phyloP scores from a whole-genome alignment of 2,888 invertebrate species.

The Callosobruchus maculatus region DNA sequence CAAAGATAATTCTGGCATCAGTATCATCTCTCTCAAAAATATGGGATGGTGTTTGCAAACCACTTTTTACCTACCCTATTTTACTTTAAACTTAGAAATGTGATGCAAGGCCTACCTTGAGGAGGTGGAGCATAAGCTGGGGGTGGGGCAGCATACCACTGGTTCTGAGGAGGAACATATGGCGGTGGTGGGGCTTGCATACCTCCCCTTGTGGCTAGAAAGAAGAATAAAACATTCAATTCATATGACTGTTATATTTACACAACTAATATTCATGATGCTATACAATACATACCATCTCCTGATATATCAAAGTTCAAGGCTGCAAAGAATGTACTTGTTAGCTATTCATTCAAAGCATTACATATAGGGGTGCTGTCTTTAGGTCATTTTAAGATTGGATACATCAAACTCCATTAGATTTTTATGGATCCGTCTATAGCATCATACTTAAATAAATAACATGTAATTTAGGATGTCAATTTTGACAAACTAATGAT shows the following conservation, averaged over 20 bases:
- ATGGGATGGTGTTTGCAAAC: no score
- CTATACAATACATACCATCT: conserved; percentile 20
- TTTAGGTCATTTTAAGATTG: not conserved
- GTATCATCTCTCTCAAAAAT: no score
- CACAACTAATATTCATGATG: not conserved
- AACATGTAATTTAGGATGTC: no score
- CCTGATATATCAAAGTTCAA: conserved; percentile 21
- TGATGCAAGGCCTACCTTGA: conserved; percentile 42
- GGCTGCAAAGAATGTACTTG: conserved; percentile 16
- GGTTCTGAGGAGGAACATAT: conserved; percentile 72
- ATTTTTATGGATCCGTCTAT: no score
- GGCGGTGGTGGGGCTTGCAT: conserved; percentile 76
- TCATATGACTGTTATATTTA: not conserved
- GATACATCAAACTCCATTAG: no score
- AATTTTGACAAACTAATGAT: no score
- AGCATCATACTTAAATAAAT: no score
- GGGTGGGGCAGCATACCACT: conserved; percentile 84
- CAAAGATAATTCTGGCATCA: no score
- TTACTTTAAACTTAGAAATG: no score
- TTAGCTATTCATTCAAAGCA: not conserved
- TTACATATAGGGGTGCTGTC: not conserved
- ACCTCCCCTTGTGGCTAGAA: conserved; percentile 59
- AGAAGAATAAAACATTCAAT: conserved; percentile 7
- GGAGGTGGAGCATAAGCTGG: conserved; percentile 85
- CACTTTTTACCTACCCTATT: no score